Conservation (phyloP, 2,888 invertebrate genomes). For the Sympetrum striolatum region DNA sequence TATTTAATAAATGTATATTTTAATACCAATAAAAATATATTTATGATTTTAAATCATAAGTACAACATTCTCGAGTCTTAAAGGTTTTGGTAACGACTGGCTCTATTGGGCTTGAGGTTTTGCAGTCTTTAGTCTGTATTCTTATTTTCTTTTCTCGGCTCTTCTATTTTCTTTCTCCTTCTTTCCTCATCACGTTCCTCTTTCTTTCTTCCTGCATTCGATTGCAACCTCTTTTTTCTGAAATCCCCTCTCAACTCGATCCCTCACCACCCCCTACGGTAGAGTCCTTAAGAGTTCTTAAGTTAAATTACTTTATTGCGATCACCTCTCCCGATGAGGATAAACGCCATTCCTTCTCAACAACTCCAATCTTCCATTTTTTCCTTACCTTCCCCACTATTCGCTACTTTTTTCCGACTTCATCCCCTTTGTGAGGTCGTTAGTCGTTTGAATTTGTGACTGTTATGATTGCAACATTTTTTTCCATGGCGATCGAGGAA, state of each 20-base stretch:
- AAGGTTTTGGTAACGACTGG: neutral
- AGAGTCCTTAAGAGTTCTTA: neutral
- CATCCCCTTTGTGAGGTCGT: neutral
- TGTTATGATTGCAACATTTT: neutral
- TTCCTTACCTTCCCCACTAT: neutral
- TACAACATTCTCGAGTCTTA: neutral
- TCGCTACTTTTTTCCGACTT: neutral
- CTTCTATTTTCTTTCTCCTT: neutral
- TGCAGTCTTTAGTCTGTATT: neutral
- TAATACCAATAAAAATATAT: too few relatives aligned
- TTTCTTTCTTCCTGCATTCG: neutral
- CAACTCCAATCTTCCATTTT: neutral
- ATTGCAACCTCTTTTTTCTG: neutral
- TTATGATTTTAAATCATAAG: too few relatives aligned
- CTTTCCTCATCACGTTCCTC: neutral
- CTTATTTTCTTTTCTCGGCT: neutral
- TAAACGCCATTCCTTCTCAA: neutral
- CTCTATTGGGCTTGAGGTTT: neutral
- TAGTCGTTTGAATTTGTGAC: neutral
- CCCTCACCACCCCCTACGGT: neutral
- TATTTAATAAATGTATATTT: too few relatives aligned
- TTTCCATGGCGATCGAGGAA: neutral
- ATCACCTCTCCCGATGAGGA: neutral
- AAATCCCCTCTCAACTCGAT: neutral
- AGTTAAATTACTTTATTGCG: conserved; percentile 1